phyloP scores from a whole-genome alignment of 2,797 vertebrate genomes.

The Malacoctenus gilli region DNA sequence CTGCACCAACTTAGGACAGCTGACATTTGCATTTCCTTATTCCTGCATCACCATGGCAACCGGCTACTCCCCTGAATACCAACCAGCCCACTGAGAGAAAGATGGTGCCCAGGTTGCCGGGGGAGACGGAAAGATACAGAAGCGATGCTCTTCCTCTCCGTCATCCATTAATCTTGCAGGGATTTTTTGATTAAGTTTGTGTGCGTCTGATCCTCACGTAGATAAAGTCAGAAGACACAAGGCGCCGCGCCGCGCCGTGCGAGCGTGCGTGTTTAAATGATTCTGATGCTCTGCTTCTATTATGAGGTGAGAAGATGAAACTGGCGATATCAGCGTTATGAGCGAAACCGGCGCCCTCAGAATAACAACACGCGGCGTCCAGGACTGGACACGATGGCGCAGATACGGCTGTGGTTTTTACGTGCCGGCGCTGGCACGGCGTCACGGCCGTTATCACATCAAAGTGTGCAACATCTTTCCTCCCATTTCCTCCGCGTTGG shows the following conservation, averaged over 20 bases:
- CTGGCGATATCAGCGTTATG: conserved; percentile 40
- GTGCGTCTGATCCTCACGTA: background rate
- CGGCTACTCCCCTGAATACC: conserved; percentile 77
- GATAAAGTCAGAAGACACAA: conserved; percentile 1
- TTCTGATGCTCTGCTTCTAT: conserved; percentile 20
- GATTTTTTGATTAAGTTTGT: conserved; percentile 25
- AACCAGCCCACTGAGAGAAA: conserved; percentile 68
- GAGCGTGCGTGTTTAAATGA: conserved; percentile 3
- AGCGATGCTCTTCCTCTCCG: conserved; percentile 23
- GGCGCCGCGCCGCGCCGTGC: background rate
- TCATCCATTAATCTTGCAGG: conserved; percentile 20
- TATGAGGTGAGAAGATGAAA: conserved; percentile 49
- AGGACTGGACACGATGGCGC: conserved; percentile 27
- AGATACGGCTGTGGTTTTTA: conserved; percentile 40
- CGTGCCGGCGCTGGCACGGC: conserved; percentile 21
- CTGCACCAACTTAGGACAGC: conserved; percentile 71
- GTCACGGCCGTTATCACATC: conserved; percentile 36
- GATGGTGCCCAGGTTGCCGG: conserved; percentile 56
- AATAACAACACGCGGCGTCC: conserved; percentile 12
- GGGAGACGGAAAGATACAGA: conserved; percentile 55
- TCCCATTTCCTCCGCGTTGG: conserved; percentile 40
- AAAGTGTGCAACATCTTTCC: conserved; percentile 16
- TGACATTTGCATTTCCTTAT: conserved; percentile 80
- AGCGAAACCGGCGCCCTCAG: conserved; percentile 23
- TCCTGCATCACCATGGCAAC: conserved; percentile 76